Evolutionary conservation across 2,888 invertebrate species (phyloP).

Genomic region (Ethmia dodecea): DNA sequence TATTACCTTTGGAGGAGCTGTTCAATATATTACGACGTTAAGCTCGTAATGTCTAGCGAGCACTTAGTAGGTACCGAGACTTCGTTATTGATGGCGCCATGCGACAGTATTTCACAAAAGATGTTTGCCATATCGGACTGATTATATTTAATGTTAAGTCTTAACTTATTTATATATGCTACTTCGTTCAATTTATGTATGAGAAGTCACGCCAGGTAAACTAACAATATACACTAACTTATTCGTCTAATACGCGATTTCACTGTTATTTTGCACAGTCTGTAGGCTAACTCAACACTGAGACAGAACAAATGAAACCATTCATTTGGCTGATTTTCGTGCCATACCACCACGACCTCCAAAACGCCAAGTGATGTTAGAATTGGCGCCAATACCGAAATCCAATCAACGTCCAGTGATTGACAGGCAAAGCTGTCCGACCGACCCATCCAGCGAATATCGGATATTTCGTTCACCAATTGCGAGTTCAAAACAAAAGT

Average conservation of each 20-base stretch:
- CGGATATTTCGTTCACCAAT: conserved; percentile 15
- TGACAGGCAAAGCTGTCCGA: conserved; percentile 46
- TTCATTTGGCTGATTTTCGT: no score
- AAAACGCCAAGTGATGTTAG: conserved; percentile 31
- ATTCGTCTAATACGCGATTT: no score
- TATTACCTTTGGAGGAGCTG: conserved; percentile 42
- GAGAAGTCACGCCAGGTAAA: no score
- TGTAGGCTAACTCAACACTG: no score
- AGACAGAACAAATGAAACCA: no score
- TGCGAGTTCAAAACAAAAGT: not conserved
- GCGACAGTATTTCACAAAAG: conserved; percentile 27
- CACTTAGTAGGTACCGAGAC: conserved; percentile 44
- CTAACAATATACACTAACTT: no score
- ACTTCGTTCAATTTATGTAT: no score
- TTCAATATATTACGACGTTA: conserved; percentile 48
- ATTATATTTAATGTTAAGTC: no score
- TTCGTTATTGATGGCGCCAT: conserved; percentile 37
- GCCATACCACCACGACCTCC: no score
- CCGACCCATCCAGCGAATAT: conserved; percentile 29
- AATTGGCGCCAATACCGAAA: conserved; percentile 54
- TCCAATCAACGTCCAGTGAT: conserved; percentile 62
- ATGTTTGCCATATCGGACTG: conserved; percentile 12
- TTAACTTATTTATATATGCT: no score
- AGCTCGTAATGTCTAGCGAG: conserved; percentile 44
- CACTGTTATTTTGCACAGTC: no score